Base-by-base conservation (phyloP, 2,888 invertebrate genomes). In the Netelia melanura region DNA sequence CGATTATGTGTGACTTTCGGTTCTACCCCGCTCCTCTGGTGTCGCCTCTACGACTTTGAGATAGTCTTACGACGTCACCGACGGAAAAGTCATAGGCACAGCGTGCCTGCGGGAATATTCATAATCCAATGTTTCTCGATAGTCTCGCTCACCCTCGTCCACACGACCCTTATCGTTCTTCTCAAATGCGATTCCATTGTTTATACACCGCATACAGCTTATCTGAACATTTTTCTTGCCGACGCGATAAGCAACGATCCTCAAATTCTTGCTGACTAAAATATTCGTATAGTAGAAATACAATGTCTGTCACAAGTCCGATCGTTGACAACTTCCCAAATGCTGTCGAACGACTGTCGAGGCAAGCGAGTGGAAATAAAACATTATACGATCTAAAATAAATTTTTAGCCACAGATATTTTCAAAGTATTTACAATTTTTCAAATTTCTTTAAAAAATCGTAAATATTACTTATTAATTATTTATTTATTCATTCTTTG, bases 161-260 rank as follows among this genome's bases (percentile, higher is more conserved):
- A 70, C 38, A 77, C 78, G 38, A 38, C 61, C 23, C 68, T 81
- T 81, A 77, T 78, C 81, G 67, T 30, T 10, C 52, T 61, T 43
- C 56, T 21, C 56, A 68, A 72, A 81, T 68, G 48, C 72, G 62
- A 54, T 70, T 70, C 74, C 74, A 84, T 84, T 81, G 77, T 81
- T 84, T 84, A 70, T 81, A 84, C 81, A 77, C 52, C 14, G 64
- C 14, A 38, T 14, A 67, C 25, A 43, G 67, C 67, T 78, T 84
- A 84, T 84, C 84, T 78, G 58, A 62, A 74, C 25, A 61, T 64
- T 44, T 78, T 68, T 81, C 44, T 52, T 62, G 44, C 23, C 61
- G n/a, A 38, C 10, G 3, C 44, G 84, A 81, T 81, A 81, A 84
- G 30, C 75, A 38, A 44, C 25, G 64, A 74, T 68, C 38, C 64